Conservation (phyloP, 2,113 vertebrate genomes). For the Odontophorus gujanensis region DNA sequence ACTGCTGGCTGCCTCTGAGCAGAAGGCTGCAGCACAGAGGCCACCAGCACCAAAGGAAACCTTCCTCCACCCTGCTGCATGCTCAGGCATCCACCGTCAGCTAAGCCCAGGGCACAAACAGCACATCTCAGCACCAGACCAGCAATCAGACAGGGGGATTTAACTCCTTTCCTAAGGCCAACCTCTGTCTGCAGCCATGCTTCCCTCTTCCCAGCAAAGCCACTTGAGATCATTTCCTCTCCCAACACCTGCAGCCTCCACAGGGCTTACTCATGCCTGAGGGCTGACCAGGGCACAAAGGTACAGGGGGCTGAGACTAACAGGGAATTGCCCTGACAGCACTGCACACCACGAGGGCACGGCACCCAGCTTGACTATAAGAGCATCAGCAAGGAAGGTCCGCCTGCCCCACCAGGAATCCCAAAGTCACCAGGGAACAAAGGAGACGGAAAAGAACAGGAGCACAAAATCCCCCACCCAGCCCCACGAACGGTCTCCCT, state of each 20-base stretch:
- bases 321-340: not conserved
- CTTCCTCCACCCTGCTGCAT: accelerated
- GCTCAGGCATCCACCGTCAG: not conserved
- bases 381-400: not conserved
- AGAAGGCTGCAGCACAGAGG: accelerated
- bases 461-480: not conserved
- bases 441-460: accelerated
- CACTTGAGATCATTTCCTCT: not conserved
- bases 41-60: not conserved
- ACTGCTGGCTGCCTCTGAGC: not conserved
- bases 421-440: not conserved
- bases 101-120: accelerated
- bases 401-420: not conserved
- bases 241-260: not conserved
- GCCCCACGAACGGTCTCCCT: accelerated
- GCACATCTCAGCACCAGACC: not conserved
- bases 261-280: not conserved
- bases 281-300: not conserved
- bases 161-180: accelerated
- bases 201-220: not conserved
- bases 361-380: accelerated
- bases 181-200: accelerated
- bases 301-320: not conserved
- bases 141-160: accelerated
- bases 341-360: not conserved